Evolutionary conservation across 1,140 invertebrate genomes (phyloP), one percentile per base, ranked within the genome.

Genomic region (Trypoxylus dichotomus): DNA sequence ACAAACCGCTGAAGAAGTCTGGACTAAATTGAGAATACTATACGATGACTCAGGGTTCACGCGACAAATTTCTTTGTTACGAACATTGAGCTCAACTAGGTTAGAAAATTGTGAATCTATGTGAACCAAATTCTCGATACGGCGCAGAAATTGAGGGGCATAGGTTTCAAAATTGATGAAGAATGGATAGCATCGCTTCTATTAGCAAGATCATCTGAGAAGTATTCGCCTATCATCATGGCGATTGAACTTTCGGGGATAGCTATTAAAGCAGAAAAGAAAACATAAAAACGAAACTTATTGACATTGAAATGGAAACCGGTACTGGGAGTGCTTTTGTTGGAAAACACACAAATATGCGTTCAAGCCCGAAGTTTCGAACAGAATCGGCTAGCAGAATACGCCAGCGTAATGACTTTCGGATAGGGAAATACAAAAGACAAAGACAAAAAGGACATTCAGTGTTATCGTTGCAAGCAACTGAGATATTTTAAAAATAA

Each of bases 211-310:
- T 82, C 85, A 72, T 74, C 83, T 1, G 82, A 84, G 54, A 43
- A 29, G 21, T 78, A 75, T 79, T 32, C 58, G 47, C 85, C 85
- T 1, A 86, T 86, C 84, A 84, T 85, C 7, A 85, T 86, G 84
- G 84, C 83, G 0, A 80, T 85, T 11, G 84, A 84, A 77, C 79
- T 81, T 79, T 83, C 81, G 0, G 83, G 82, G 24, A 78, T 82
- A 21, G 15, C 29, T 7, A 81, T 81, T 1, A 80, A 2, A 24
- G n/a, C 58, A 1, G 21, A 60, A 15, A n/a, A n/a, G n/a, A n/a
- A n/a, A 10, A 7, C 2, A 79, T 81, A 32, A 81, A 81, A 77
- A 75, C 72, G 8, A 80, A 79, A 37, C 73, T 79, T 3, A 5
- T 80, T 10, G 76, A 77, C 24, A 77, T 27, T 24, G 73, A 41